Conservation (phyloP, 2,888 invertebrate species). For the Drosophila suboccidentalis region DNA sequence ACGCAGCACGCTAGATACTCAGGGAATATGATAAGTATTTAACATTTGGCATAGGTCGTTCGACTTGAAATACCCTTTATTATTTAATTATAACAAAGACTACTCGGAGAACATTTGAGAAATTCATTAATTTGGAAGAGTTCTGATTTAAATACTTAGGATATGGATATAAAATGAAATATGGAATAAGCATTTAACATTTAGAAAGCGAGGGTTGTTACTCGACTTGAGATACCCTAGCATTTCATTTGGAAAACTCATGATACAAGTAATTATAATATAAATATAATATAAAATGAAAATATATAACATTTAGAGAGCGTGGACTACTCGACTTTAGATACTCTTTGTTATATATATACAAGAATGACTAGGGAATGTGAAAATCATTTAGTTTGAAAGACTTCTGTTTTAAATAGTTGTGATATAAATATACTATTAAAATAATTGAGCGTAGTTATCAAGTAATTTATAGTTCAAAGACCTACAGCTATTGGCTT, state of each 20-base stretch:
- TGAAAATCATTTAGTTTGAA: background rate
- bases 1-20: slow-evolving; percentile 5
- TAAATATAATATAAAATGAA: too few relatives aligned
- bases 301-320: background rate
- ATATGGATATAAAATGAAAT: too few relatives aligned
- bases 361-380: background rate
- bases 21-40: slow-evolving; percentile 22
- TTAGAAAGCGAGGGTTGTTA: too few relatives aligned
- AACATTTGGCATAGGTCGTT: background rate
- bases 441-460: background rate
- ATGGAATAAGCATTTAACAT: too few relatives aligned
- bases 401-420: background rate
- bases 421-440: background rate
- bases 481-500: background rate
- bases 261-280: too few relatives aligned
- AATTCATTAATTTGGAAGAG: background rate
- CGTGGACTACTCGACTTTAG: background rate
- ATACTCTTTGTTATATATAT: slow-evolving; percentile 2
- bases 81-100: background rate
- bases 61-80: background rate
- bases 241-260: too few relatives aligned
- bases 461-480: background rate
- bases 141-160: background rate
- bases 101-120: background rate
- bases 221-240: too few relatives aligned